phyloP scores from a whole-genome alignment of 2,888 invertebrate species.

The Caenorhabditis panamensis region DNA sequence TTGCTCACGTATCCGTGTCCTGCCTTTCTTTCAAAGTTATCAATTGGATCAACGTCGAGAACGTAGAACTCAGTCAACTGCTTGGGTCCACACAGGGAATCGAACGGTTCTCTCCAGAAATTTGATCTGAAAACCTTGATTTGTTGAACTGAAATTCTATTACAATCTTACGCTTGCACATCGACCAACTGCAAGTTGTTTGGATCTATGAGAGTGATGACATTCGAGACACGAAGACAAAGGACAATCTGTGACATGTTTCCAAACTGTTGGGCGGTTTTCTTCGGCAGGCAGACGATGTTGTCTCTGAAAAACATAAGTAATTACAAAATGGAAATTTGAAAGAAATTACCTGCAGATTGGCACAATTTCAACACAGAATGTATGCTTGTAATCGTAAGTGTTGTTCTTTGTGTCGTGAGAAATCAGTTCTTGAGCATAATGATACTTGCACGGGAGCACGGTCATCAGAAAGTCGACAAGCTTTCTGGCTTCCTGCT shows the following conservation, averaged over 20 bases:
- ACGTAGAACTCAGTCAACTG: constrained; percentile 93
- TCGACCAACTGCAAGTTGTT: constrained; percentile 81
- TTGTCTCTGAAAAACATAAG: constrained; percentile 67
- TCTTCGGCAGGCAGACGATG: constrained; percentile 78
- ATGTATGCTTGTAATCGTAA: constrained; percentile 95
- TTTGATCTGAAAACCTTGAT: constrained; percentile 82
- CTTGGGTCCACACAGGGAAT: constrained; percentile 91
- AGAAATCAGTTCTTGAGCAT: constrained; percentile 86
- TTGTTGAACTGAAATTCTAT: not conserved
- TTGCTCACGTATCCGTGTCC: constrained; percentile 92
- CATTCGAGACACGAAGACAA: constrained; percentile 91
- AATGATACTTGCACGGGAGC: constrained; percentile 89
- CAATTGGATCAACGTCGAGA: constrained; percentile 92
- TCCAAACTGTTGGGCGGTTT: constrained; percentile 75
- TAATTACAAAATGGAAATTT: not conserved
- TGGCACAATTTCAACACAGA: constrained; percentile 94
- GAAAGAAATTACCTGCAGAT: constrained; percentile 86
- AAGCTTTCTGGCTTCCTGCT: constrained; percentile 90
- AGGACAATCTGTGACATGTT: constrained; percentile 87
- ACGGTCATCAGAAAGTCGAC: constrained; percentile 92
- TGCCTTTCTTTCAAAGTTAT: constrained; percentile 84
- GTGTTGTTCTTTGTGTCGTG: constrained; percentile 97
- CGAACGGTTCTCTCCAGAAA: constrained; percentile 92
- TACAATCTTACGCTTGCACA: constrained; percentile 67
- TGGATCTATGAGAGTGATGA: constrained; percentile 95